Percentiles rank a stretch among this genome's conserved stretches.
phyloP scores from a whole-genome alignment of 2,888 invertebrate genomes.

The Dynastes tityus region DNA sequence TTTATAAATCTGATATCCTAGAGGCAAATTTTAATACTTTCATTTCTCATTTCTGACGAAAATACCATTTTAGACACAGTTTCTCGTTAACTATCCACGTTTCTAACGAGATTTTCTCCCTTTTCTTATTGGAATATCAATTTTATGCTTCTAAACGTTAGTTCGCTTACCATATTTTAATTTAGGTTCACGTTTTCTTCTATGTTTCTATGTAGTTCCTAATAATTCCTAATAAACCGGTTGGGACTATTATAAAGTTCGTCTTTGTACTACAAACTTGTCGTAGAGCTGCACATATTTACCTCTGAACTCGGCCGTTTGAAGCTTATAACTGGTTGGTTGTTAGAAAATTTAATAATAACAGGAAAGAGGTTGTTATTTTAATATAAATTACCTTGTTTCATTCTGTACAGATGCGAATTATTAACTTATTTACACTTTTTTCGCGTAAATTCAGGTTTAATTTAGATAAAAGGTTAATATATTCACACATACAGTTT shows the following conservation, averaged over 20 bases:
- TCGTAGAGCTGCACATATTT: constrained; percentile 9
- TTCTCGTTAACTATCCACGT: neutral
- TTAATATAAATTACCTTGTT: neutral
- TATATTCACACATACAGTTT: too few species aligned
- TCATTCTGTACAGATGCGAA: too few species aligned
- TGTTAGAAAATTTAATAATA: constrained; percentile 5
- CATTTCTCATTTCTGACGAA: too few species aligned
- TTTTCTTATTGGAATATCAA: neutral
- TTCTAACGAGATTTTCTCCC: neutral
- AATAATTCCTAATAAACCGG: constrained; percentile 40
- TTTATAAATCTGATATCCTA: neutral
- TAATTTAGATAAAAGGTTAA: too few species aligned
- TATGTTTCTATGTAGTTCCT: constrained; percentile 20
- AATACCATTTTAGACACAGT: neutral
- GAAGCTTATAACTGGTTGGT: neutral
- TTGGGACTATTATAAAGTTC: constrained; percentile 30
- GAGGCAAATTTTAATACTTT: too few species aligned
- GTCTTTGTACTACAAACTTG: constrained; percentile 24
- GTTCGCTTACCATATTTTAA: neutral
- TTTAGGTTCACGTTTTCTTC: neutral
- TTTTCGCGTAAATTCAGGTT: too few species aligned
- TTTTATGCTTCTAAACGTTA: neutral
- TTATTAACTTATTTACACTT: too few species aligned
- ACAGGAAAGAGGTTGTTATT: constrained; percentile 14
- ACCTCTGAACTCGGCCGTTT: constrained; percentile 20